These are phyloP conservation scores for Synanthedon formicaeformis DNA, from an alignment of 2,888 invertebrate genomes.

Conservation along the genomic window DNA sequence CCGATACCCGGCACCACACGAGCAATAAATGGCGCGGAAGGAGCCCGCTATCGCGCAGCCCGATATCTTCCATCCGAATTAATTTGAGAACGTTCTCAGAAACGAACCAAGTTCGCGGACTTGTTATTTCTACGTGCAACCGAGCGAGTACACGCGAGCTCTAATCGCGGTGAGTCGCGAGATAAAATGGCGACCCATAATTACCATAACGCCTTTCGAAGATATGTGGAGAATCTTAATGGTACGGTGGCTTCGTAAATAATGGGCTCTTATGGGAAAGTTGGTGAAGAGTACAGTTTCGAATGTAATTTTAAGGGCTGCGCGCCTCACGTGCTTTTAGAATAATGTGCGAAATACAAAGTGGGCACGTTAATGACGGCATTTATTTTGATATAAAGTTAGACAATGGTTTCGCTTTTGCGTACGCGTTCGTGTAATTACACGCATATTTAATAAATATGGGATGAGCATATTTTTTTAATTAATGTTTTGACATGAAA, in stretches of 20 bases:
- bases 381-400: conserved; percentile 43
- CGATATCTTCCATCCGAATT: conserved; percentile 72
- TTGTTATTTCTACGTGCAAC: conserved; percentile 63
- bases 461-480: no score
- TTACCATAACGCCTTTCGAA: conserved; percentile 70
- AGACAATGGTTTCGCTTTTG: conserved; percentile 8
- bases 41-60: conserved; percentile 60
- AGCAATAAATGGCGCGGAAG: conserved; percentile 71
- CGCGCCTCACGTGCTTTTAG: conserved; percentile 62
- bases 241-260: conserved; percentile 68
- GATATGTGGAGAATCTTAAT: conserved; percentile 70
- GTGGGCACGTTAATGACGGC: conserved; percentile 41
- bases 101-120: conserved; percentile 65
- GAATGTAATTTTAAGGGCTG: conserved; percentile 67
- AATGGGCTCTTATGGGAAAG: conserved; percentile 71
- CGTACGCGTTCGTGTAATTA: not conserved
- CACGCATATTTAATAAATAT: no score
- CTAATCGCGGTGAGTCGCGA: conserved; percentile 62
- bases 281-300: conserved; percentile 68
- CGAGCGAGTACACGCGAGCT: conserved; percentile 43
- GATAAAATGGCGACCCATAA: conserved; percentile 70
- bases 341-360: conserved; percentile 60
- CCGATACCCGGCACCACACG: conserved; percentile 64
- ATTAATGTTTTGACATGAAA: no score
- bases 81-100: conserved; percentile 60